A percentile compares a stretch with the other conserved stretches of the same genome.
These are phyloP conservation scores for Philereme transversata DNA, from an alignment of 2,888 invertebrate species.

Conservation along the genomic window DNA sequence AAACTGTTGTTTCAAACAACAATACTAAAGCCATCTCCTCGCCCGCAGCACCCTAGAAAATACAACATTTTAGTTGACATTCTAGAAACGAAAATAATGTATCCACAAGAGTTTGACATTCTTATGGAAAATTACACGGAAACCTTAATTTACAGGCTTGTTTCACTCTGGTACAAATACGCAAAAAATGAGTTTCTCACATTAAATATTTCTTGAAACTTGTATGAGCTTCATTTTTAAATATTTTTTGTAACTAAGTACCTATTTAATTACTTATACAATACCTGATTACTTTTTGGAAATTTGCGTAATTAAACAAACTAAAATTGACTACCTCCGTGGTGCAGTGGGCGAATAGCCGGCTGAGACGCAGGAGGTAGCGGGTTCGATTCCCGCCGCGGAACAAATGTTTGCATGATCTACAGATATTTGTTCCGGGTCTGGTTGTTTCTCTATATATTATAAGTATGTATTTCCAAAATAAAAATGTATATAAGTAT, in stretches of 20 bases:
- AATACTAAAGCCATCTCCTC: conserved; percentile 1
- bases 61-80: conserved; percentile 37
- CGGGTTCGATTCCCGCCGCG: no score
- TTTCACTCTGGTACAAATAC: conserved; percentile 46
- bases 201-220: conserved; percentile 62
- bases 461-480: no score
- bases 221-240: conserved; percentile 58
- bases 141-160: conserved; percentile 62
- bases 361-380: no score
- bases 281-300: neutral
- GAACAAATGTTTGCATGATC: no score
- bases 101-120: conserved; percentile 61
- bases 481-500: no score
- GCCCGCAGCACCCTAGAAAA: conserved; percentile 16
- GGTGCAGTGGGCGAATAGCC: no score
- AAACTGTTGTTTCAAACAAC: conserved; percentile 4
- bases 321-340: no score
- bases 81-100: conserved; percentile 50
- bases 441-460: no score
- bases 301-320: neutral
- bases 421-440: no score
- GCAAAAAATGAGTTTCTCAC: conserved; percentile 63
- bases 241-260: no score
- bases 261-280: no score
- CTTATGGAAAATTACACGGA: conserved; percentile 65